phyloP scores from a whole-genome alignment of 2,113 vertebrate species.

The Setophaga coronata region DNA sequence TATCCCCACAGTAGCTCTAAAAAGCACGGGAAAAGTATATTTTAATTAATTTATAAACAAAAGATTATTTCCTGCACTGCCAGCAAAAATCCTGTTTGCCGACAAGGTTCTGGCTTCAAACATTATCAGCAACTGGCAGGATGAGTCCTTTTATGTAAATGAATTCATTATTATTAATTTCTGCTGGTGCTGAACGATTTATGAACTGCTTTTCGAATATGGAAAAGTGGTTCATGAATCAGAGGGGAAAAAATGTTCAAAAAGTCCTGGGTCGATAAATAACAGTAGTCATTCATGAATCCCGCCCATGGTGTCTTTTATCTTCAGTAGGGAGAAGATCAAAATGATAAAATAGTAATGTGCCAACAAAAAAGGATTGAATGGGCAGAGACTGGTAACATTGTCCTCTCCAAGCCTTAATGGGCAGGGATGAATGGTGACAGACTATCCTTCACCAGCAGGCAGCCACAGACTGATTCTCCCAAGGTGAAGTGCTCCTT shows the following conservation, averaged over 20 bases:
- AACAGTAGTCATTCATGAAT: constrained; percentile 76
- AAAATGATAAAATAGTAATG: constrained; percentile 54
- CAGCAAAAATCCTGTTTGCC: constrained; percentile 58
- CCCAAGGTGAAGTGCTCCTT: constrained; percentile 3
- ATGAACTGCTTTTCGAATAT: constrained; percentile 76
- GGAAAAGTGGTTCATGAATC: constrained; percentile 78
- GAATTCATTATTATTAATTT: constrained; percentile 82
- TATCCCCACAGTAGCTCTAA: neutral
- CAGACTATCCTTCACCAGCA: neutral
- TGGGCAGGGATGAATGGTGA: constrained; percentile 24
- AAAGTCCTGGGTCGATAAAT: constrained; percentile 77
- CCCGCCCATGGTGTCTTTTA: constrained; percentile 71
- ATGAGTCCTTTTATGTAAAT: constrained; percentile 80
- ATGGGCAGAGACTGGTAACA: neutral
- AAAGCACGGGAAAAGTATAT: constrained; percentile 16
- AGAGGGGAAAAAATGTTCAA: constrained; percentile 74
- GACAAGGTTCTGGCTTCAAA: constrained; percentile 50
- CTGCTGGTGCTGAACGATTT: constrained; percentile 76
- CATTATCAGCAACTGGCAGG: constrained; percentile 72
- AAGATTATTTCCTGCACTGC: constrained; percentile 29
- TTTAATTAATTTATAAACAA: constrained; percentile 50
- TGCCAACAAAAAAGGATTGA: constrained; percentile 28
- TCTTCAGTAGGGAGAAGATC: constrained; percentile 63
- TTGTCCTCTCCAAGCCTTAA: constrained; percentile 19
- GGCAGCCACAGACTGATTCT: neutral